phyloP scores from a whole-genome alignment of 1,140 invertebrate genomes.

The Anastatus disparis region DNA sequence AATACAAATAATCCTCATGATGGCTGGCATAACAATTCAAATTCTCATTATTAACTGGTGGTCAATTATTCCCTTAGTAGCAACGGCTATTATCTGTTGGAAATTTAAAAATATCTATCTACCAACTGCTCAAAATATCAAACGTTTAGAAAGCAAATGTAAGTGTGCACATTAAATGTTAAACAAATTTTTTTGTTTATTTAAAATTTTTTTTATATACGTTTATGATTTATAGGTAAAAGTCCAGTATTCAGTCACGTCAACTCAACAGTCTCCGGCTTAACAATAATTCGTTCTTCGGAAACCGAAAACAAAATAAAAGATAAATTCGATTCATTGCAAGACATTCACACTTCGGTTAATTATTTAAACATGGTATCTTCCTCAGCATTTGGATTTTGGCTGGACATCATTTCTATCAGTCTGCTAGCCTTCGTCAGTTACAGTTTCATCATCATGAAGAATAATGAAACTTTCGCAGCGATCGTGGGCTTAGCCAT shows the following conservation, averaged over 20 bases:
- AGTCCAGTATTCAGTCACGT: conserved; percentile 83
- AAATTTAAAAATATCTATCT: conserved; percentile 80
- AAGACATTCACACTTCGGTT: conserved; percentile 70
- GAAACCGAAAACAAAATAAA: no score
- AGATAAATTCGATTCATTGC: conserved; percentile 78
- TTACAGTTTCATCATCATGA: conserved; percentile 76
- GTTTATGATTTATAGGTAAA: conserved; percentile 61
- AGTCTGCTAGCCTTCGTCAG: conserved; percentile 75
- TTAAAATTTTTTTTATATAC: background rate
- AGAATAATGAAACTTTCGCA: conserved; percentile 44
- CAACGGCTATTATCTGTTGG: conserved; percentile 75
- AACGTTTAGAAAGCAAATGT: conserved; percentile 85
- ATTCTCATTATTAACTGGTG: conserved; percentile 81
- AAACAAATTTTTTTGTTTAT: no score
- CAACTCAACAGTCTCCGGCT: conserved; percentile 79
- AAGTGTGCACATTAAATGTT: conserved; percentile 61
- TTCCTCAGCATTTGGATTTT: conserved; percentile 82
- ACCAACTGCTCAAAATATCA: conserved; percentile 80
- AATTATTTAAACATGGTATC: conserved; percentile 79
- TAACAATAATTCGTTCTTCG: conserved; percentile 84
- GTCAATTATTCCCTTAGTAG: conserved; percentile 75
- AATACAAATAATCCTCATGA: conserved; percentile 70
- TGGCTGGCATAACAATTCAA: conserved; percentile 73
- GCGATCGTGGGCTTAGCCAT: conserved; percentile 58
- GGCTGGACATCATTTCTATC: conserved; percentile 80